Base-by-base conservation (phyloP, 2,797 vertebrate genomes). In the Acridotheres tristis region DNA sequence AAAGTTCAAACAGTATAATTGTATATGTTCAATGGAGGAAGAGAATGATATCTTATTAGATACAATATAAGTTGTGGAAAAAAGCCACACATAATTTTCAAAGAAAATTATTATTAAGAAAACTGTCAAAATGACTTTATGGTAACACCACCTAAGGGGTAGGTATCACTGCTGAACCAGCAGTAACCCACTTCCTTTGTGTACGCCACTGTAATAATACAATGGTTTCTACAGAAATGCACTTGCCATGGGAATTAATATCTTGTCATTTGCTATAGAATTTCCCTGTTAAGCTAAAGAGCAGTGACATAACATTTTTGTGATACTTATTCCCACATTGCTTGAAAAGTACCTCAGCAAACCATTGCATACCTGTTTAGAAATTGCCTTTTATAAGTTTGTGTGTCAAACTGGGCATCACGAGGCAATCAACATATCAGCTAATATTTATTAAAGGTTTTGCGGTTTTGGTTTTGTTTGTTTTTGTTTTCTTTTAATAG, bases 51-150 rank as follows among this genome's bases (percentile, higher is more conserved):
- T 36, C n/a, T 82, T 95, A 62, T 53, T 82, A 62, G 61, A 76
- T 17, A 84, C 45, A 83, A 27, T 90, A n/a, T 26, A 79, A 62
- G 43, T 76, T 90, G 36, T 42, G 17, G 4, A 2, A 25, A 69
- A 89, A 87, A 51, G 34, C 2, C 36, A 75, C 13, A 34, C 9
- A 23, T 51, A 16, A 68, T 83, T 91, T 93, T 89, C 27, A 72
- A 71, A 89, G 48, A 72, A 88, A 91, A 81, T 81, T 40, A 51
- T 61, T 91, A 78, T 77, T 86, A 84, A 93, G 73, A 90, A 88
- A 87, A 59, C 48, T 59, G 67, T 92, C 43, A 95, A 68, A 95
- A 85, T 85, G 20, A 62, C 71, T 93, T 85, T 71, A 85, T 74
- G 78, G 11, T 92, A 80, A 89, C 74, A 65, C 53, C 65, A 83